Base-by-base conservation (phyloP, 2,113 vertebrate species). In the Ursus arctos region DNA sequence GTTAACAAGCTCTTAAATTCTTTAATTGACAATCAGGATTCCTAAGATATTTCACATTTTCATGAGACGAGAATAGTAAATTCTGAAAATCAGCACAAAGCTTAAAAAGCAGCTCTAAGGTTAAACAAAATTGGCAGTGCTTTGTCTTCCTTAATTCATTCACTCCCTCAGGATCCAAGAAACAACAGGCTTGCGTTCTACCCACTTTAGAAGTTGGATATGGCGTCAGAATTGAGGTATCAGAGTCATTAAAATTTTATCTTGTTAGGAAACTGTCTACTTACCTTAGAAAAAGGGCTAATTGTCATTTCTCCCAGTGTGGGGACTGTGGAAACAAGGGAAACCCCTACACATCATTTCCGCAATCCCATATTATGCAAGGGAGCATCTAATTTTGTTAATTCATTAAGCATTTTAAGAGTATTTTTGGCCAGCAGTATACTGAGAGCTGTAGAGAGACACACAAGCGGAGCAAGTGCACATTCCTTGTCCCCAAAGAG, bases 211-310 rank as follows among this genome's bases (percentile, higher is more conserved):
- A 87, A 79, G 86, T 26, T 90, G 71, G 8, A 61, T 69, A 89
- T 65, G 63, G 31, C 28, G 40, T 87, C 7, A 82, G 65, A 93
- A 81, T 31, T 49, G 26, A 88, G 47, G 40, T 79, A 77, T 83
- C 63, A 67, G 33, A 80, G 18, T 91, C 28, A 51, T 88, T 81
- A 95, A 77, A 88, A 72, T 85, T 69, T 83, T 95, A 88, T 65
- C 76, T 59, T 86, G 28, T 53, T 94, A 89, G 74, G 59, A 85
- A 86, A 82, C 28, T 89, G 26, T 47, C 13, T 57, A 65, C 24
- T 82, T 94, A 47, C 43, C 49, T 95, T 92, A 43, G 67, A 36
- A 53, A 92, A 89, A 83, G 24, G 18, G 47, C 43, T 85, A 82
- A 91, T 40, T 77, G 65, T 26, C 88, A 55, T 89, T 96, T 96